Conservation (phyloP, 2,797 vertebrate species). For the Tangara arthus region DNA sequence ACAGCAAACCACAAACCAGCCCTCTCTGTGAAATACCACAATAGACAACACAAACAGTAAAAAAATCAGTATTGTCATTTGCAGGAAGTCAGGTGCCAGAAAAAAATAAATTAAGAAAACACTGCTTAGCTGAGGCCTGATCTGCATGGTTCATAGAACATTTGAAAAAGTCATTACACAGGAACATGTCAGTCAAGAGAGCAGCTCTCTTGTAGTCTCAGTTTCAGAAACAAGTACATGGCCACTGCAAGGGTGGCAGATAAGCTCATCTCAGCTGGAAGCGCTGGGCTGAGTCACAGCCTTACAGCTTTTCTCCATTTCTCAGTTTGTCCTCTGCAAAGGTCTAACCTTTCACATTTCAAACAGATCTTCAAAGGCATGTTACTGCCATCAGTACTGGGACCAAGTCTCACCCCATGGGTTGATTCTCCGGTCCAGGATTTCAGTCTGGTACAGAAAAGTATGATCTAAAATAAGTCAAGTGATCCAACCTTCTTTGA, state of each 20-base stretch:
- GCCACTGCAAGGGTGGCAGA: neutral
- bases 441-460: neutral
- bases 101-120: neutral
- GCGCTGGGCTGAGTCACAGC: neutral
- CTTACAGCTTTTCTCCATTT: neutral
- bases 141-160: neutral
- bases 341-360: neutral
- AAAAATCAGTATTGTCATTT: neutral
- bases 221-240: neutral
- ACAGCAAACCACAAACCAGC: neutral
- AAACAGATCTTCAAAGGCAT: neutral
- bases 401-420: neutral
- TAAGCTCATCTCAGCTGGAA: neutral
- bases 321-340: neutral
- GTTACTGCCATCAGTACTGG: neutral
- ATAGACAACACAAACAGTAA: neutral
- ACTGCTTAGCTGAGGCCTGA: neutral
- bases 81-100: neutral
- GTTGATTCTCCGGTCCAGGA: neutral
- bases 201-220: neutral
- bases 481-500: neutral
- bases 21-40: rapidly evolving
- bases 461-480: neutral
- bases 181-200: neutral
- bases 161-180: neutral